A percentile compares a stretch with the other conserved stretches of the same genome.
Evolutionary conservation across 2,113 vertebrate genomes (phyloP).

Genomic region (Eurypyga helias): DNA sequence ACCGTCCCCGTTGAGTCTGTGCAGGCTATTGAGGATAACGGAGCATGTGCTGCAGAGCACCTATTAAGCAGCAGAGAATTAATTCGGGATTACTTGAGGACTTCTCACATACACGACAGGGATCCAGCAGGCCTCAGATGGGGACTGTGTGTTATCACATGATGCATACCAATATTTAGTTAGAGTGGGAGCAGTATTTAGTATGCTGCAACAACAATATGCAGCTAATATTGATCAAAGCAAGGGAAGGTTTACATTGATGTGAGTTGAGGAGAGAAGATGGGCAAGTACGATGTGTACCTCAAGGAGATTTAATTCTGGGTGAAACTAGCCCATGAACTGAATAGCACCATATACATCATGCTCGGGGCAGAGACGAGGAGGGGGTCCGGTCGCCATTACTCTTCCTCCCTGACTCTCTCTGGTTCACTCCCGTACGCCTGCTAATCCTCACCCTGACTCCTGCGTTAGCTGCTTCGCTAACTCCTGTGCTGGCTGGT

Average conservation of each 20-base stretch:
- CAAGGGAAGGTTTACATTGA: not conserved
- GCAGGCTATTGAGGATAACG: not conserved
- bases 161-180: not conserved
- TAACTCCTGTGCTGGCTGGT: too few species aligned
- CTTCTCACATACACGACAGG: not conserved
- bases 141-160: not conserved
- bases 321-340: too few species aligned
- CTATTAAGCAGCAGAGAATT: not conserved
- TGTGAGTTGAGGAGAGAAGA: not conserved
- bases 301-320: too few species aligned
- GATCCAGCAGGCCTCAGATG: fast-evolving
- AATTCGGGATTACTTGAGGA: not conserved
- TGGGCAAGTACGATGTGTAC: too few species aligned
- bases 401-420: too few species aligned
- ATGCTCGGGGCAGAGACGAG: too few species aligned
- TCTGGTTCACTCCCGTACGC: too few species aligned
- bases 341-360: too few species aligned
- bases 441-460: too few species aligned
- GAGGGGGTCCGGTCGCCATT: too few species aligned
- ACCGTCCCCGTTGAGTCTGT: not conserved
- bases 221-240: not conserved
- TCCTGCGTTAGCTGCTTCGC: too few species aligned
- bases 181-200: not conserved
- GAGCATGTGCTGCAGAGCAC: not conserved
- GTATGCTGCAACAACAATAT: not conserved